phyloP scores from a whole-genome alignment of 1,140 invertebrate genomes.

The Battus philenor region DNA sequence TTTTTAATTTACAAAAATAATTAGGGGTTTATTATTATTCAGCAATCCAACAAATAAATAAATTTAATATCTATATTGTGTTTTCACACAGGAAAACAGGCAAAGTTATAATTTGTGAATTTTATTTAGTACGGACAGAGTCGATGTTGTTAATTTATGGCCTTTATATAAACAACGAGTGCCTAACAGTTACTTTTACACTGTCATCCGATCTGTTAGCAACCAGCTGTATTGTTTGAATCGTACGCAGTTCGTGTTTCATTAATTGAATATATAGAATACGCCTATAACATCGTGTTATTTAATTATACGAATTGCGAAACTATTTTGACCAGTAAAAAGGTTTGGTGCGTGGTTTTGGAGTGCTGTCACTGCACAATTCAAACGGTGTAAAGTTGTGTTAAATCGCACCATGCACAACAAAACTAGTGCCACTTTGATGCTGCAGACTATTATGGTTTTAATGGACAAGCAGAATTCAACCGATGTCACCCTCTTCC shows the following conservation, averaged over 20 bases:
- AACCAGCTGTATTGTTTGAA: constrained; percentile 22
- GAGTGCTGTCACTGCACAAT: no score
- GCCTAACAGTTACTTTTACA: constrained; percentile 34
- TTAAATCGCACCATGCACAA: constrained; percentile 60
- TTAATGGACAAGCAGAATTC: constrained; percentile 67
- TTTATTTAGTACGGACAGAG: no score
- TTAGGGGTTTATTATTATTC: no score
- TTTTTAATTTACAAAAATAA: no score
- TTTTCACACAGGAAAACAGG: no score
- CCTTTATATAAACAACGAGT: constrained; percentile 47
- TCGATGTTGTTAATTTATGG: constrained; percentile 36
- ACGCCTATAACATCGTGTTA: constrained; percentile 30
- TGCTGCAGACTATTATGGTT: constrained; percentile 72
- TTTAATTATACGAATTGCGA: constrained; percentile 20
- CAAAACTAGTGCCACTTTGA: constrained; percentile 63
- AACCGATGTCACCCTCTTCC: constrained; percentile 52
- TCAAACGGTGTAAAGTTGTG: no score
- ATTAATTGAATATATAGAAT: constrained; percentile 30
- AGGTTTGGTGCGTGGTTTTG: no score
- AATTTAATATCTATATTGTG: no score
- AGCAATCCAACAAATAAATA: no score
- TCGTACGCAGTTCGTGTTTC: constrained; percentile 36
- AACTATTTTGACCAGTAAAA: no score
- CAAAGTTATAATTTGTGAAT: no score
- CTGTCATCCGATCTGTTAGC: constrained; percentile 35